Evolutionary conservation across 2,888 invertebrate species (phyloP).

Genomic region (Allolobophora icterica): DNA sequence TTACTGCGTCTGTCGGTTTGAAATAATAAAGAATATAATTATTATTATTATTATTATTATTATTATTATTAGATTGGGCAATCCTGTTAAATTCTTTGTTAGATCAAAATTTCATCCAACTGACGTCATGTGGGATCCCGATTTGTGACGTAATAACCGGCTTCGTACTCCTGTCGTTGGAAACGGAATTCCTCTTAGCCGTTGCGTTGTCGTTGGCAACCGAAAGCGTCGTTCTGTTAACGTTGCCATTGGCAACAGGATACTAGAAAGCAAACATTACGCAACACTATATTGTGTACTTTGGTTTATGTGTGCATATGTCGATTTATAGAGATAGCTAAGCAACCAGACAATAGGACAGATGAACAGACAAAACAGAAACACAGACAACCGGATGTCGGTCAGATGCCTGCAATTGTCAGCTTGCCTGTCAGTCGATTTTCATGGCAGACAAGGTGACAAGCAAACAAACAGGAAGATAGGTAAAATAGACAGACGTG

Average conservation of each 20-base stretch:
- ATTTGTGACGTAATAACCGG: not conserved
- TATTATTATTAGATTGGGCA: not conserved
- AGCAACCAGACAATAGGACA: not conserved
- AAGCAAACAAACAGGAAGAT: no score
- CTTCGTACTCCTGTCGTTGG: not conserved
- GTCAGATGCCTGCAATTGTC: not conserved
- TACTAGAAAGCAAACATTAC: not conserved
- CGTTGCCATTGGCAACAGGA: not conserved
- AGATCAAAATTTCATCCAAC: not conserved
- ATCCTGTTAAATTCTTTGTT: not conserved
- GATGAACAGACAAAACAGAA: not conserved
- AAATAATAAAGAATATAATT: no score
- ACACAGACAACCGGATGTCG: not conserved
- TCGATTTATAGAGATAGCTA: not conserved
- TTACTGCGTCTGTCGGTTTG: no score
- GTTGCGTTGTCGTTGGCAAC: not conserved
- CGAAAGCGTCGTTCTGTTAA: not conserved
- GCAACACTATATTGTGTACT: not conserved
- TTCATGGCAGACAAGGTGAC: no score
- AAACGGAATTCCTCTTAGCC: not conserved
- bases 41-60: no score
- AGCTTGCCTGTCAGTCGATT: no score
- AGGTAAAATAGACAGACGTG: no score
- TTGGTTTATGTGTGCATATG: no score
- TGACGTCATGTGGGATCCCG: conserved; percentile 7